Base-by-base conservation (phyloP, 2,797 vertebrate genomes). In the Galaxias olidus region DNA sequence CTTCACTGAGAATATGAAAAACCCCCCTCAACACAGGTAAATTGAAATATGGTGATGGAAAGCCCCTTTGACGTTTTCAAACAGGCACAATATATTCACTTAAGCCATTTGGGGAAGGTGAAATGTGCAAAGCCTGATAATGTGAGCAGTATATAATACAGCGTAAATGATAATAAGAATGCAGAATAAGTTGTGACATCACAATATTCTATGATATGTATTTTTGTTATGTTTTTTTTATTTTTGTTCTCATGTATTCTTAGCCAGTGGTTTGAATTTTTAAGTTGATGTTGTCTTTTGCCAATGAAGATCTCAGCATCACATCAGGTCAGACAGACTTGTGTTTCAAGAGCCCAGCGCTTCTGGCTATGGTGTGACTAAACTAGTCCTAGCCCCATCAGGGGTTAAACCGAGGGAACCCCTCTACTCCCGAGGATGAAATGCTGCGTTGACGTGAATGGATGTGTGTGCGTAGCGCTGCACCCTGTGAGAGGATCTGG, bases 401-500 rank as follows among this genome's bases (percentile, higher is more conserved):
- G 18, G 69, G 66, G 69, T 78, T 61, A 60, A 53, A 63, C 46
- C 47, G 65, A 52, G 42, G 51, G 59, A 61, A 57, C 45, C 41
- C 65, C 58, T 46, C 58, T 68, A 69, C 41, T 66, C 42, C 47
- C 42, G 48, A 77, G 71, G 85, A 85, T 83, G 71, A 82, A 84
- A 82, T 82, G 76, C 85, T 84, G 79, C 74, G 52, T 89, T 72
- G 75, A 81, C 42, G 60, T 85, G 65, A 86, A 86, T 86, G 68
- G 74, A 85, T 74, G 72, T 57, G 71, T 85, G 74, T 80, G 65
- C 68, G 59, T 19, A 65, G 58, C 14, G 53, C 73, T 72, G 65
- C 73, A 67, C 72, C 78, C 82, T 78, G 82, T 65, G 84, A 86
- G 86, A 89, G 77, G 91, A 93, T 93, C 93, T 93, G 87, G 92